A percentile compares a stretch with the other conserved stretches of the same genome.
These are phyloP conservation scores for Scelioninae gen. 1 DNA, from an alignment of 2,888 invertebrate species.

Conservation along the genomic window DNA sequence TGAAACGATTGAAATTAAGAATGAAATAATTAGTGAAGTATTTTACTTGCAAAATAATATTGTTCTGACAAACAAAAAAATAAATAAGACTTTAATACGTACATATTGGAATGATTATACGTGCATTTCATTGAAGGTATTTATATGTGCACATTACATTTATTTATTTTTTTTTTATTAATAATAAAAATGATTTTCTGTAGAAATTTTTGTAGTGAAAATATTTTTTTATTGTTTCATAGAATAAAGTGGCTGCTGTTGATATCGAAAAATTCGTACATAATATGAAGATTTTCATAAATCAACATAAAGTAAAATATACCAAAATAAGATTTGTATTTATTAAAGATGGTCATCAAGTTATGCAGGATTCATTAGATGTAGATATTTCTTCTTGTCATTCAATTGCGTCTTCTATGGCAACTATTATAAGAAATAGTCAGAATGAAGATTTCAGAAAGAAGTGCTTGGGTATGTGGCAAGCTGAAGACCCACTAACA, in stretches of 20 bases:
- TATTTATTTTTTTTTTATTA: not conserved
- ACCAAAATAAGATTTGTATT: slow-evolving; percentile 73
- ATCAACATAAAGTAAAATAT: slow-evolving; percentile 55
- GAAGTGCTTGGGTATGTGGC: slow-evolving; percentile 71
- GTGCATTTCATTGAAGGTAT: slow-evolving; percentile 43
- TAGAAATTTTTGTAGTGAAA: not conserved
- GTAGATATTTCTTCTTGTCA: slow-evolving; percentile 53
- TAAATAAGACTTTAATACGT: slow-evolving; percentile 1
- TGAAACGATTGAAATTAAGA: slow-evolving; percentile 10
- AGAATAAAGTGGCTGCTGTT: slow-evolving; percentile 70
- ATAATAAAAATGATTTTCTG: not conserved
- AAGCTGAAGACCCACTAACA: slow-evolving; percentile 67
- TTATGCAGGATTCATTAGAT: slow-evolving; percentile 57
- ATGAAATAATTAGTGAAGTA: slow-evolving; percentile 15
- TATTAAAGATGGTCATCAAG: slow-evolving; percentile 59
- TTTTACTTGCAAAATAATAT: slow-evolving; percentile 30
- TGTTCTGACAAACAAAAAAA: slow-evolving; percentile 21
- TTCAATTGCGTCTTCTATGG: slow-evolving; percentile 69
- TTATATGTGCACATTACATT: slow-evolving; percentile 15
- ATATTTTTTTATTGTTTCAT: slow-evolving; percentile 61
- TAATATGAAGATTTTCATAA: slow-evolving; percentile 68
- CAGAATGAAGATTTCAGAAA: slow-evolving; percentile 73
- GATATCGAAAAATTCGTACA: slow-evolving; percentile 69
- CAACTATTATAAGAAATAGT: slow-evolving; percentile 74
- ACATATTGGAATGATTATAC: slow-evolving; percentile 52